Percentiles rank a stretch among this genome's conserved stretches.
These are phyloP conservation scores for Sciurus vulgaris DNA, from an alignment of 2,797 vertebrate genomes.

Conservation along the genomic window DNA sequence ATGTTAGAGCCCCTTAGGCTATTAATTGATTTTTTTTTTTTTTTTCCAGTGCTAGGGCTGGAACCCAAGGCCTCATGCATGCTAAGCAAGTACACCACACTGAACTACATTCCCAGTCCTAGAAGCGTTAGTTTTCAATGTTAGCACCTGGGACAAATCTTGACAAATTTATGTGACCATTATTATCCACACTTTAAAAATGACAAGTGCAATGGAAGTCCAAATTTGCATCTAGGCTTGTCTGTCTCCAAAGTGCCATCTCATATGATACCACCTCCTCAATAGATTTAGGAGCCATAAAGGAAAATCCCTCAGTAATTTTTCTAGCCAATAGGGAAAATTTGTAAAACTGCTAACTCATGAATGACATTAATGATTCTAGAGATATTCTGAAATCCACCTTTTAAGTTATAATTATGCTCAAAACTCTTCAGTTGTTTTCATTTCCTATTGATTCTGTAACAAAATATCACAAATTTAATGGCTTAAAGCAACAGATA, in stretches of 20 bases:
- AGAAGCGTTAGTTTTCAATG: background rate
- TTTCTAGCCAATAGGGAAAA: background rate
- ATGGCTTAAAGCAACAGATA: background rate
- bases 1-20: background rate
- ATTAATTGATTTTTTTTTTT: background rate
- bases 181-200: background rate
- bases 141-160: background rate
- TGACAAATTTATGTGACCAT: background rate
- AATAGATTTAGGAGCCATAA: background rate
- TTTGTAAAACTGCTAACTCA: background rate
- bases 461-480: background rate
- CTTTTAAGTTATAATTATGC: background rate
- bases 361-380: background rate
- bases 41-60: background rate
- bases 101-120: background rate
- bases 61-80: background rate
- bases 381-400: background rate
- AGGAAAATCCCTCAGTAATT: background rate
- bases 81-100: background rate
- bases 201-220: background rate
- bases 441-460: background rate
- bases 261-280: background rate
- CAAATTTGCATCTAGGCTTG: background rate
- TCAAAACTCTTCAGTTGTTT: background rate
- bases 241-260: background rate